Conservation (phyloP, 2,113 vertebrate genomes). For the Chelonoidis abingdonii region DNA sequence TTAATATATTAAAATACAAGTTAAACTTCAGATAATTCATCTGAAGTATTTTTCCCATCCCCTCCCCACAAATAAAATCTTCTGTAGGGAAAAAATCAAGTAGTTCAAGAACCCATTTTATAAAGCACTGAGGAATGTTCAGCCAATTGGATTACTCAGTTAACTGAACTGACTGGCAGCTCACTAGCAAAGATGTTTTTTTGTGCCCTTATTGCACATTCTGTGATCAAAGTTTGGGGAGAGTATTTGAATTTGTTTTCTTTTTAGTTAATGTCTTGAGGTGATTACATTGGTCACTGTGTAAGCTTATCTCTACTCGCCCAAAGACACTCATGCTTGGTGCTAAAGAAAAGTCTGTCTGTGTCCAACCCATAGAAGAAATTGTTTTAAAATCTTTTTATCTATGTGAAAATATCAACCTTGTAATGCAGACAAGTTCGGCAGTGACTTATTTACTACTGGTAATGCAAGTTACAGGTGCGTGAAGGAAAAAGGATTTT, state of each 20-base stretch:
- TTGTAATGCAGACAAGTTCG: constrained; percentile 43
- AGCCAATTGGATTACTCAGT: fast-evolving
- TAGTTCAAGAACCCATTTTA: neutral
- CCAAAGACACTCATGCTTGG: constrained; percentile 2
- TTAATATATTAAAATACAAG: neutral
- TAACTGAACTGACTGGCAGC: neutral
- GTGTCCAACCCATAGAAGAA: constrained; percentile 9
- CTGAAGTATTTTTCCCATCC: neutral
- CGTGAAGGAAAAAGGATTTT: neutral
- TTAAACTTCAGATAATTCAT: neutral
- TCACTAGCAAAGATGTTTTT: neutral
- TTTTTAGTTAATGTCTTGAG: neutral
- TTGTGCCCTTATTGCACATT: neutral
- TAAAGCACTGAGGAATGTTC: neutral
- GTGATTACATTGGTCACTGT: neutral
- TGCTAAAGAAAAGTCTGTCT: constrained; percentile 48
- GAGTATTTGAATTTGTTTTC: neutral
- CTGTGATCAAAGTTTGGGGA: neutral
- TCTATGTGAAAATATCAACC: constrained; percentile 15
- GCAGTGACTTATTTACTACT: constrained; percentile 27
- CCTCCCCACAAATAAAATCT: neutral
- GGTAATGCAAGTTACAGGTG: constrained; percentile 10
- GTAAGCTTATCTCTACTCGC: neutral
- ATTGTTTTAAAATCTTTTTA: constrained; percentile 47
- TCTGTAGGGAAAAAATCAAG: neutral